These are phyloP conservation scores for Jaculus jaculus DNA, from an alignment of 2,113 vertebrate species.

Conservation along the genomic window DNA sequence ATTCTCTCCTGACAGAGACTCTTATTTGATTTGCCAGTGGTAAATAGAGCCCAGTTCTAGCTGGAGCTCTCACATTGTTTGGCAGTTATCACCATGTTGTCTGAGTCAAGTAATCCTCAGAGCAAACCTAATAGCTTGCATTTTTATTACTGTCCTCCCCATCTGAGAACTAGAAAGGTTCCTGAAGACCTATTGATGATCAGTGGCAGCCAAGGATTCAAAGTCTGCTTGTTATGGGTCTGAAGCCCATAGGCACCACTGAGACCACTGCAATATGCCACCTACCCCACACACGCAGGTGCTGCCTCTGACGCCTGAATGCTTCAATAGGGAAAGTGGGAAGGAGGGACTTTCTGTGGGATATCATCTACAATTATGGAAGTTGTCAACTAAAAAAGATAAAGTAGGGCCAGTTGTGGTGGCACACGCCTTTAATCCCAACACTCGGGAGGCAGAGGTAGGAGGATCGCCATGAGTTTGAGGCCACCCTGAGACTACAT, in stretches of 20 bases:
- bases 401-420: no score
- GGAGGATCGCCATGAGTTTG: no score
- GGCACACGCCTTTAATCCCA: no score
- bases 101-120: not conserved
- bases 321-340: no score
- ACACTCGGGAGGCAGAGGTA: no score
- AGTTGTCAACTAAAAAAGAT: no score
- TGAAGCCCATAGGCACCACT: not conserved
- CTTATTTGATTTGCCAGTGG: not conserved
- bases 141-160: slow-evolving; percentile 6
- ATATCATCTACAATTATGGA: no score
- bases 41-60: not conserved
- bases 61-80: not conserved
- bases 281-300: not conserved
- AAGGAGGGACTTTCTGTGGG: no score
- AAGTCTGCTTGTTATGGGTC: not conserved
- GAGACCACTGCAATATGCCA: not conserved
- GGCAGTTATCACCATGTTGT: not conserved
- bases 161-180: not conserved
- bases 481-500: no score
- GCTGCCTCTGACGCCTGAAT: not conserved
- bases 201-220: not conserved
- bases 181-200: not conserved
- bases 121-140: not conserved
- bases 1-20: not conserved